Percentiles rank a stretch among this genome's conserved stretches.
These are phyloP conservation scores for Temnothorax rugatulus DNA, from an alignment of 2,888 invertebrate species.

Conservation along the genomic window DNA sequence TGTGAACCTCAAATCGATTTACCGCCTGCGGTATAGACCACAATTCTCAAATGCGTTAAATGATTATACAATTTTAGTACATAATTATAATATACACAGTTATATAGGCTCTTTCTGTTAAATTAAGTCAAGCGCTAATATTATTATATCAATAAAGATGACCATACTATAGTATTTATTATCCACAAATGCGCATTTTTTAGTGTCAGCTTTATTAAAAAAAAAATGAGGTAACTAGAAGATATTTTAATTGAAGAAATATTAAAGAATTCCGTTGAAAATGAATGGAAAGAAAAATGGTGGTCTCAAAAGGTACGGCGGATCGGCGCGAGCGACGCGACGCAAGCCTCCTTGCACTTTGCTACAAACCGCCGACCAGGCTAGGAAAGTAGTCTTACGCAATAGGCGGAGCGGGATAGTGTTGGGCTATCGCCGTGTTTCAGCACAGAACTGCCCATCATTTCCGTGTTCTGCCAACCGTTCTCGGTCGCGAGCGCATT, in stretches of 20 bases:
- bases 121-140: neutral
- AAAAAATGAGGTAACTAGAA: neutral
- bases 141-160: neutral
- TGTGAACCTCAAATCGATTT: conserved; percentile 30
- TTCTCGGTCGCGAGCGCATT: conserved; percentile 55
- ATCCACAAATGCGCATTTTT: neutral
- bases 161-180: neutral
- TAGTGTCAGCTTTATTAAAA: neutral
- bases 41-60: conserved; percentile 21
- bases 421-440: conserved; percentile 71
- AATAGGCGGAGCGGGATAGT: conserved; percentile 80
- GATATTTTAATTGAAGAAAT: neutral
- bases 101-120: too few species aligned
- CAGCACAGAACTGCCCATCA: conserved; percentile 77
- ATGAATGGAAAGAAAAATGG: conserved; percentile 48
- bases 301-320: conserved; percentile 56
- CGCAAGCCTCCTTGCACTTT: conserved; percentile 58
- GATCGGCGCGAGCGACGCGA: conserved; percentile 30
- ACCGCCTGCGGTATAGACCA: neutral
- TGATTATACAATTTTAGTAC: neutral
- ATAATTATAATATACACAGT: neutral
- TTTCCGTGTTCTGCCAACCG: conserved; percentile 82
- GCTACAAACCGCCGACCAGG: conserved; percentile 68
- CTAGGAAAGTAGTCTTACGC: conserved; percentile 82
- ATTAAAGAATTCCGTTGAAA: neutral